Evolutionary conservation across 2,888 invertebrate species (phyloP), one percentile per base, ranked within the genome.

Genomic region (Apotomis turbidana): DNA sequence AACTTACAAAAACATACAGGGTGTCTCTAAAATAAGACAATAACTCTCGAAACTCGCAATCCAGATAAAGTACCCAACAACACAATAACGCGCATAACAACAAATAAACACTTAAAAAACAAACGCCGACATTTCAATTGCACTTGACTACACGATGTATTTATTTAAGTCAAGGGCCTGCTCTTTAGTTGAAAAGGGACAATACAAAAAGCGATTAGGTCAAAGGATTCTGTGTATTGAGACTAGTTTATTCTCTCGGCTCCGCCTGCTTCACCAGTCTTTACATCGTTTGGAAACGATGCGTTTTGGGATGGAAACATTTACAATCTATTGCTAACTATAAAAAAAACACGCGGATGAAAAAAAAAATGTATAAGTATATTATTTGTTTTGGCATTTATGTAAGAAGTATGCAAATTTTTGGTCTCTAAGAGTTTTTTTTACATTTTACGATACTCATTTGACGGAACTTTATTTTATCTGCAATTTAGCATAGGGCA

Each of bases 81-180:
- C 61, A 57, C 59, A 66, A 58, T 44, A 66, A 51, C 58, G 64
- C 44, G 44, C 41, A 59, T 44, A 38, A 15, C 46, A 61, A 58
- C 62, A 62, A 63, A 70, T 55, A 66, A 66, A 66, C 49, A 66
- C 66, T 66, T 36, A 5, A 46, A 49, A 46, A 46, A 69, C 68
- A 69, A 69, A 49, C 49, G 55, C 67, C 58, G 67, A 71, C 71
- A 58, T 61, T 71, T 71, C 67, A 67, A 71, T 62, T 61, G 60
- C 51, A 62, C 71, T 71, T 60, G 15, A 68, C 52, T 58, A 58
- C 69, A 55, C 67, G 76, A 74, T 77, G 73, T 76, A 73, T 77
- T 76, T 76, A 67, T 77, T 74, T 70, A 70, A 73, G 75, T 78
- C 75, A 76, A 78, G 77, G 68, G 75, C 73, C 70, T 70, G 71